phyloP scores from a whole-genome alignment of 2,113 vertebrate species.

The Cricetomys ansorgei region DNA sequence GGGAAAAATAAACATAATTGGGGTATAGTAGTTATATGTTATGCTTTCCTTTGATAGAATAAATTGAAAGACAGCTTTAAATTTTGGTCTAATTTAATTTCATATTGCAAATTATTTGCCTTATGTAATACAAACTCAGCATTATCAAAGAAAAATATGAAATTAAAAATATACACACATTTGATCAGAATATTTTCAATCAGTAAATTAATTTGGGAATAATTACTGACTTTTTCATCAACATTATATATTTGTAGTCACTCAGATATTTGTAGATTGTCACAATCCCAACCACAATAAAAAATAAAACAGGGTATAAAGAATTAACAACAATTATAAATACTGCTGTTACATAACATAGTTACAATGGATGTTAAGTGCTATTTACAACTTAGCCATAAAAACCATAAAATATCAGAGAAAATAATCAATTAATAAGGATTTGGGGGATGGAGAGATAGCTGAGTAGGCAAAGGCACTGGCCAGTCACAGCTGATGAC shows the following conservation, averaged over 20 bases:
- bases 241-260: not conserved
- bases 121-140: not conserved
- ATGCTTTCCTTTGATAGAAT: not conserved
- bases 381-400: not conserved
- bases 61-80: not conserved
- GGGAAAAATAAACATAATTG: not conserved
- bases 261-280: not conserved
- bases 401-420: not conserved
- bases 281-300: not conserved
- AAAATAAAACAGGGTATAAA: not conserved
- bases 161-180: not conserved
- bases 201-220: not conserved
- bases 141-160: not conserved
- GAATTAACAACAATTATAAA: not conserved
- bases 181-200: not conserved
- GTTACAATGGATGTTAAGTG: not conserved
- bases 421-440: not conserved
- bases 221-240: not conserved
- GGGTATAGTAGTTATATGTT: not conserved
- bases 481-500: rapidly evolving
- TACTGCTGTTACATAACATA: not conserved
- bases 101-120: not conserved
- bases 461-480: too few relatives aligned
- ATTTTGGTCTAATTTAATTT: not conserved
- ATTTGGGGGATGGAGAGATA: too few relatives aligned